phyloP scores from a whole-genome alignment of 2,888 invertebrate species.

The Aporophyla lueneburgensis region DNA sequence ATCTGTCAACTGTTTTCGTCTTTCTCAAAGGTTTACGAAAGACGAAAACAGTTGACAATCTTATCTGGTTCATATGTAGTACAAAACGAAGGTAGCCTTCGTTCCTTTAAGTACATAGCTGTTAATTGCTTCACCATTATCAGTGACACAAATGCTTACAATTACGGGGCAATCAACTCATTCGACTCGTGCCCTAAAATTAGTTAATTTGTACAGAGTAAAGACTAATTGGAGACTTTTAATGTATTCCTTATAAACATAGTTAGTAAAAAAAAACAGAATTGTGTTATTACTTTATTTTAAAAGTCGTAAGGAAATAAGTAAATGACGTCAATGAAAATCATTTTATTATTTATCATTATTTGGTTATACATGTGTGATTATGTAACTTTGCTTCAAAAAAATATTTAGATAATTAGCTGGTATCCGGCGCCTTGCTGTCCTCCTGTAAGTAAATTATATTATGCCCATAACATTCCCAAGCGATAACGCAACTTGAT shows the following conservation, averaged over 20 bases:
- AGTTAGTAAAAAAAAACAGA: not conserved
- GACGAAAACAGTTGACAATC: conserved; percentile 5
- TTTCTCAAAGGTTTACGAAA: not conserved
- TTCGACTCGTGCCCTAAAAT: conserved; percentile 14
- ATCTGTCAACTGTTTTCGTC: no score
- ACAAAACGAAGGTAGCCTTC: conserved; percentile 28
- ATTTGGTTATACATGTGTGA: not conserved
- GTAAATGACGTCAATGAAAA: conserved; percentile 4
- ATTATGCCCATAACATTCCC: no score
- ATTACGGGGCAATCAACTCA: conserved; percentile 34
- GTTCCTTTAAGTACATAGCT: conserved; percentile 16
- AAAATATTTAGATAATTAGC: not conserved
- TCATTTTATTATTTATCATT: conserved; percentile 16
- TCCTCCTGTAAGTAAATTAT: no score
- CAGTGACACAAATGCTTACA: conserved; percentile 51
- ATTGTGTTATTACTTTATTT: conserved; percentile 2
- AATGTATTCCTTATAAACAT: not conserved
- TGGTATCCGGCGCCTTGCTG: no score
- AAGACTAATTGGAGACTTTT: conserved; percentile 17
- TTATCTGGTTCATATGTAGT: conserved; percentile 21
- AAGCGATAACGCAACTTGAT: no score
- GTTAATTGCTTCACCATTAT: conserved; percentile 43
- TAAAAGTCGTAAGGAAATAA: not conserved
- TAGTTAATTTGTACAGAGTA: conserved; percentile 12
- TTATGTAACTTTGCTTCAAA: not conserved